phyloP scores from a whole-genome alignment of 2,888 invertebrate genomes.

The Tyria jacobaeae region DNA sequence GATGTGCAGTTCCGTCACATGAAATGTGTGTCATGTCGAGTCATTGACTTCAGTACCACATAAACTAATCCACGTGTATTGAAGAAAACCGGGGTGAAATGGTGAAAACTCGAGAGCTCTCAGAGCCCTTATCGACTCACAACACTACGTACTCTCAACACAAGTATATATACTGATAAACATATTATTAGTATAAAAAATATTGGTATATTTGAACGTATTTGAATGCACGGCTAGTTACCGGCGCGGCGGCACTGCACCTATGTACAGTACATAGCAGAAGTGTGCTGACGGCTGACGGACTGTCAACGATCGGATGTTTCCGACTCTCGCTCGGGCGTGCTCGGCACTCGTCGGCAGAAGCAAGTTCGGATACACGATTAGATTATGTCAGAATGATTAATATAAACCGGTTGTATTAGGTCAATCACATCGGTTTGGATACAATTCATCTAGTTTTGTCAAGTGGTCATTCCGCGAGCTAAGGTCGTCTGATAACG shows the following conservation, averaged over 20 bases:
- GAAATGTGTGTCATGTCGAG: conserved; percentile 85
- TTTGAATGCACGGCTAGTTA: conserved; percentile 74
- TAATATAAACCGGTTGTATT: conserved; percentile 73
- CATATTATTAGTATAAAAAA: conserved; percentile 61
- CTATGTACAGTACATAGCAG: conserved; percentile 79
- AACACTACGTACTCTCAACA: conserved; percentile 51
- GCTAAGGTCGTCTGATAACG: conserved; percentile 50
- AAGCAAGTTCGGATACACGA: conserved; percentile 61
- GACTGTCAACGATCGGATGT: conserved; percentile 77
- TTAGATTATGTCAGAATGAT: conserved; percentile 77
- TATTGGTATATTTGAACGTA: conserved; percentile 43
- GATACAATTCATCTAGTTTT: conserved; percentile 50
- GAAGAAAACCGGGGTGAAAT: conserved; percentile 60
- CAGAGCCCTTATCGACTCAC: conserved; percentile 62
- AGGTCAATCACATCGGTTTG: conserved; percentile 73
- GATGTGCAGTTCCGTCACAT: conserved; percentile 75
- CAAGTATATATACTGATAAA: conserved; percentile 62
- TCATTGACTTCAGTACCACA: conserved; percentile 78
- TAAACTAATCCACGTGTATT: conserved; percentile 80
- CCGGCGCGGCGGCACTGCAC: conserved; percentile 76
- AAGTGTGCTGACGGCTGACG: conserved; percentile 83
- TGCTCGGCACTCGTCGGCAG: conserved; percentile 50
- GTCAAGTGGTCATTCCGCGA: conserved; percentile 59
- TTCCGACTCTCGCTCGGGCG: conserved; percentile 63
- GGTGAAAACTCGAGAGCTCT: conserved; percentile 44